Evolutionary conservation across 2,113 vertebrate genomes (phyloP), one percentile per base, ranked within the genome.

Genomic region (Hylia prasina): DNA sequence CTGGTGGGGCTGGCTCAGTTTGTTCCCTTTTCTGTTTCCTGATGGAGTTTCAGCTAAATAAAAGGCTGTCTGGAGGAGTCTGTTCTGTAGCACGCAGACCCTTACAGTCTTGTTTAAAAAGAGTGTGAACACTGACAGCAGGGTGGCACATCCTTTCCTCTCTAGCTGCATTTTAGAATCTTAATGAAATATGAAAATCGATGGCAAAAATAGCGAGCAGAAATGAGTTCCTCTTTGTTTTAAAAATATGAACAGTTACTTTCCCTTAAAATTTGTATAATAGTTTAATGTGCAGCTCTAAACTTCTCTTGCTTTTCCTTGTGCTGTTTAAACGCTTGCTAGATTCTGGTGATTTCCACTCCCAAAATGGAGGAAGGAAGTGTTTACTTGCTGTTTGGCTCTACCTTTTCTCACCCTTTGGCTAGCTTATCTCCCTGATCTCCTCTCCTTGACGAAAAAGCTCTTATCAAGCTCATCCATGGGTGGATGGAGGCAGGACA

Each of bases 351-450:
- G 40, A 64, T 58, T 86, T 86, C 33, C 25, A 24, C 47, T 58
- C 72, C 42, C 11, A 9, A 92, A 95, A 96, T 81, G 68, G 85
- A 94, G 60, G 85, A 78, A 94, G 89, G 80, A 90, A 91, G 35
- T 6, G 39, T 88, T 80, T 75, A 31, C 22, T 50, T 61, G 66
- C 31, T 76, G 4, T 73, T 47, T 45, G 37, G 51, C 37, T n/a
- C 53, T 85, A 58, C 6, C 6, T 95, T 44, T 73, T 60, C 39
- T 87, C 35, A 30, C 42, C 7, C 17, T 72, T 47, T 56, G 22
- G 45, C 20, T 80, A 70, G 51, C 39, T 90, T 13, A 44, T 50
- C 30, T 80, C 33, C 47, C 51, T 66, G 39, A 50, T 73, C 58
- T 23, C 39, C n/a, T 58, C 47, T 56, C 17, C 21, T 60, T 27